Percentiles rank a stretch among this genome's conserved stretches.
phyloP scores from a whole-genome alignment of 2,888 invertebrate genomes.

The Eristalinus sepulchralis region DNA sequence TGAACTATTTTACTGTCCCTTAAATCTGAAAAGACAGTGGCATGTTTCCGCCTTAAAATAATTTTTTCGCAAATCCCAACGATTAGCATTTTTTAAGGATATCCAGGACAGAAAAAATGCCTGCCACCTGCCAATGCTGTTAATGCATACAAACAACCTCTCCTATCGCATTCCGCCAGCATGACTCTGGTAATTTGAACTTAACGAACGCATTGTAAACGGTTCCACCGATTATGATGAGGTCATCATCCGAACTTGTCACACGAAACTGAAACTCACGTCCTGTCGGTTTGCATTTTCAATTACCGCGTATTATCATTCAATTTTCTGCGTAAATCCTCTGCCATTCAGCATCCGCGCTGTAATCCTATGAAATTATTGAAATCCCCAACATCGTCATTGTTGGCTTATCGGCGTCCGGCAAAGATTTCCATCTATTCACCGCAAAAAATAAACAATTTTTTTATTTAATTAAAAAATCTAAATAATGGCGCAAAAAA shows the following conservation, averaged over 20 bases:
- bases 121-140: not conserved
- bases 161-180: not conserved
- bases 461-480: slow-evolving; percentile 61
- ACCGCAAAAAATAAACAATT: slow-evolving; percentile 38
- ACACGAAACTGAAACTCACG: not conserved
- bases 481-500: slow-evolving; percentile 15
- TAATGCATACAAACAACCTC: not conserved
- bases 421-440: slow-evolving; percentile 40
- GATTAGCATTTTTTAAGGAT: not conserved
- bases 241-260: not conserved
- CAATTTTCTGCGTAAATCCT: not conserved
- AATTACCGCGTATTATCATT: not conserved
- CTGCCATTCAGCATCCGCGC: not conserved
- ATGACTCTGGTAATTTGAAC: not conserved
- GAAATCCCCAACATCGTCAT: not conserved
- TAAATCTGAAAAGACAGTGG: no score
- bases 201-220: not conserved
- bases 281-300: not conserved
- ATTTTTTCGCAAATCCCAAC: not conserved
- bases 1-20: no score
- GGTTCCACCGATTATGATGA: not conserved
- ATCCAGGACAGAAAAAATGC: not conserved
- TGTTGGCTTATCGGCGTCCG: slow-evolving; percentile 32
- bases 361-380: not conserved
- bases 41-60: no score